Conservation (phyloP, 2,888 invertebrate genomes). For the Arrhopalites spinosus region DNA sequence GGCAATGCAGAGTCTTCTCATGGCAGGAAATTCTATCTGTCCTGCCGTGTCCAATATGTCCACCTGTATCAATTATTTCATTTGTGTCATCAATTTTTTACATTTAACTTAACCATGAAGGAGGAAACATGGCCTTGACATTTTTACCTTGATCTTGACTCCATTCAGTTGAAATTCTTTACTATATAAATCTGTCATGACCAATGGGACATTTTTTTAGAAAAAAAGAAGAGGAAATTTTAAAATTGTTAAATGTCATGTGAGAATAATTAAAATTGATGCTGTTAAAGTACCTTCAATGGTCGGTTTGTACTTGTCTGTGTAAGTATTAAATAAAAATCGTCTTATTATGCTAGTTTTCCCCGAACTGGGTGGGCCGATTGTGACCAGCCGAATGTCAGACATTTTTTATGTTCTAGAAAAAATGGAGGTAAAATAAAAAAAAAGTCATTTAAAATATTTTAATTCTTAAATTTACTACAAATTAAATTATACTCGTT, state of each 20-base stretch:
- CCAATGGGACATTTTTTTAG: no score
- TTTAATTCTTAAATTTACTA: no score
- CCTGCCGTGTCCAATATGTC: slow-evolving; percentile 66
- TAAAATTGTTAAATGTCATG: no score
- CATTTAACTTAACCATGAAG: no score
- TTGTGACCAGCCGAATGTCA: slow-evolving; percentile 75
- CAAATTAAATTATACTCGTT: no score
- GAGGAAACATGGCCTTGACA: no score
- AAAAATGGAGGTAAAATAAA: neutral
- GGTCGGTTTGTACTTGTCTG: slow-evolving; percentile 80
- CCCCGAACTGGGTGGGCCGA: slow-evolving; percentile 82
- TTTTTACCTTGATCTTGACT: slow-evolving; percentile 72
- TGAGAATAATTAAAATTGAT: no score
- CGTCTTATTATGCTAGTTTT: slow-evolving; percentile 68
- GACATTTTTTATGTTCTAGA: no score
- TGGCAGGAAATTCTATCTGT: slow-evolving; percentile 87
- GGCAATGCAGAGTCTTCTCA: slow-evolving; percentile 76
- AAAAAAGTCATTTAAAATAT: neutral
- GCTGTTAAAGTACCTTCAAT: no score
- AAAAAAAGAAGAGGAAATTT: no score
- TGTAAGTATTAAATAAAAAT: slow-evolving; percentile 78
- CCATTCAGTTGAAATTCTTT: slow-evolving; percentile 79
- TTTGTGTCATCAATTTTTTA: no score
- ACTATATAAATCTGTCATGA: slow-evolving; percentile 78
- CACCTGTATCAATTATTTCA: slow-evolving; percentile 14